These are phyloP conservation scores for Pantelozetes paolii DNA, from an alignment of 2,888 invertebrate genomes.

Conservation along the genomic window DNA sequence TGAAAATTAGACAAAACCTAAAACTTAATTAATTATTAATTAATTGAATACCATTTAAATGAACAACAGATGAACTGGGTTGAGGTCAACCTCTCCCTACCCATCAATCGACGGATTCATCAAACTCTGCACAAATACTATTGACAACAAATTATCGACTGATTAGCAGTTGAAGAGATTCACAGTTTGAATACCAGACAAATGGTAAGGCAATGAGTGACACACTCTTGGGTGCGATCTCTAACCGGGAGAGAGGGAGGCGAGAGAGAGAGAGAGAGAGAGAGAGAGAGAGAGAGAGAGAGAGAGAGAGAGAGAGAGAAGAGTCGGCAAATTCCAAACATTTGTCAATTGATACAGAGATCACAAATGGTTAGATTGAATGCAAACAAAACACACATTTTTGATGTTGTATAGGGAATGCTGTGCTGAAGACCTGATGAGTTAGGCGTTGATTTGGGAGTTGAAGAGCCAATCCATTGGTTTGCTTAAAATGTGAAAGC, in stretches of 20 bases:
- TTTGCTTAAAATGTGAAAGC: conserved; percentile 28
- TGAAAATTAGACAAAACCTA: background rate
- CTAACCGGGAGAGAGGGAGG: background rate
- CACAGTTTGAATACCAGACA: background rate
- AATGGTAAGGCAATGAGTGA: background rate
- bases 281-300: background rate
- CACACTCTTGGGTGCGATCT: background rate
- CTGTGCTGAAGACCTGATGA: background rate
- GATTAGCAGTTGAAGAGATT: background rate
- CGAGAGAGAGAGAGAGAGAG: background rate
- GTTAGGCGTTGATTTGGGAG: conserved; percentile 41
- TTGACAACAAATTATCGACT: conserved; percentile 18
- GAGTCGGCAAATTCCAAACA: conserved; percentile 18
- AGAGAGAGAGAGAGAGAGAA: background rate
- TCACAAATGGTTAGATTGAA: conserved; percentile 35
- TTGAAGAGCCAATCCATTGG: conserved; percentile 36
- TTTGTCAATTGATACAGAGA: conserved; percentile 1
- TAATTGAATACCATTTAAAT: background rate
- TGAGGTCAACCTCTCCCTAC: background rate
- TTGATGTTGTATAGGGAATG: background rate
- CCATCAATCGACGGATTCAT: background rate
- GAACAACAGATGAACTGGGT: background rate
- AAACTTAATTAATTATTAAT: background rate
- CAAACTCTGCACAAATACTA: background rate
- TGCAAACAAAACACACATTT: conserved; percentile 37